These are phyloP conservation scores for Itoplectis maculator DNA, from an alignment of 2,888 invertebrate species.

Conservation along the genomic window DNA sequence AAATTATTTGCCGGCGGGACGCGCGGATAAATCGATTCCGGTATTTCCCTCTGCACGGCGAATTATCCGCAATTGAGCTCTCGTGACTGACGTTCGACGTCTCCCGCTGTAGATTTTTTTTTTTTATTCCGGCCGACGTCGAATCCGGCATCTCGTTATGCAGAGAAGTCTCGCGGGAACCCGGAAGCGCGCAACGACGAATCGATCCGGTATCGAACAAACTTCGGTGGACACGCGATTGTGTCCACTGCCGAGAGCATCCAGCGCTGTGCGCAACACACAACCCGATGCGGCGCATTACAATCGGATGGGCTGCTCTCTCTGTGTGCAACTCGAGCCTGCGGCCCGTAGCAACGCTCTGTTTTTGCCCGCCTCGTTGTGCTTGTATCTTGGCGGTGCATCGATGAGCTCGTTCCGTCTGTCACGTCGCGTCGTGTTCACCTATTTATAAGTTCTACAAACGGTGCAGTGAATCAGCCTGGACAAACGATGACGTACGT, in stretches of 20 bases:
- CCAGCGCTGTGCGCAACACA: not conserved
- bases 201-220: constrained; percentile 71
- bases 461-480: not conserved
- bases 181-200: constrained; percentile 17
- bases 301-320: not conserved
- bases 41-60: not conserved
- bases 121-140: constrained; percentile 29
- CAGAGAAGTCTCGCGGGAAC: constrained; percentile 18
- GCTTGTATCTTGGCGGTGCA: constrained; percentile 53
- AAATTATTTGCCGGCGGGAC: not conserved
- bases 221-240: constrained; percentile 69
- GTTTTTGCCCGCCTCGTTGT: constrained; percentile 46
- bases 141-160: constrained; percentile 58
- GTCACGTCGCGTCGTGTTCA: constrained; percentile 43
- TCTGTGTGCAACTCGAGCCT: constrained; percentile 4
- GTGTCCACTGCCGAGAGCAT: constrained; percentile 53
- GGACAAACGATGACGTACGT: not conserved
- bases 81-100: constrained; percentile 6
- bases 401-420: constrained; percentile 60
- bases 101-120: not conserved
- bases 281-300: not conserved
- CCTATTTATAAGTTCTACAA: constrained; percentile 4
- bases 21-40: not conserved
- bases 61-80: constrained; percentile 33
- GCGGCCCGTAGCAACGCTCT: constrained; percentile 64